Percentiles rank a stretch among this genome's conserved stretches.
Evolutionary conservation across 2,888 invertebrate species (phyloP).

Genomic region (Saturnia japonica): DNA sequence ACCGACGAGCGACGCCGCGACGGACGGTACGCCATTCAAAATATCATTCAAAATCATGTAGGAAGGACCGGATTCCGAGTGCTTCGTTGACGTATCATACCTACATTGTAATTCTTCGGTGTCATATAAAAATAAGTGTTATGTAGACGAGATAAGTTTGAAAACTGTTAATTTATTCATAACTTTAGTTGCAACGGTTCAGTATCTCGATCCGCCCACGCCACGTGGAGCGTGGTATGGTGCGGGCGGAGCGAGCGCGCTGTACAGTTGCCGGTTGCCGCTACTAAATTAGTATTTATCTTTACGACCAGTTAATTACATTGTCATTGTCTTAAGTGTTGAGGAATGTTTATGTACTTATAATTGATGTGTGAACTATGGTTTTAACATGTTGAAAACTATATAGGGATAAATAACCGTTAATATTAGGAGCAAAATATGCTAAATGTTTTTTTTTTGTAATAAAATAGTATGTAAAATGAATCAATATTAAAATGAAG

Average conservation of each 20-base stretch:
- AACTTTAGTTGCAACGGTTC: constrained; percentile 29
- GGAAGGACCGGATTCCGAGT: constrained; percentile 52
- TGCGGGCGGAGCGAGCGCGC: constrained; percentile 21
- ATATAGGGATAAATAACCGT: not conserved
- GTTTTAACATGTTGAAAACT: not conserved
- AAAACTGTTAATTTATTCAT: constrained; percentile 6
- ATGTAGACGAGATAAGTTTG: constrained; percentile 6
- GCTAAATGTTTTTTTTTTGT: too few relatives aligned
- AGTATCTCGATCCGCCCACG: constrained; percentile 31
- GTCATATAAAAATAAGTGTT: constrained; percentile 1
- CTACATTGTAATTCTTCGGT: not conserved
- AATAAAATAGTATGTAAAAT: too few relatives aligned
- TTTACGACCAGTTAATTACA: constrained; percentile 26
- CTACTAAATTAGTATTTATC: constrained; percentile 35
- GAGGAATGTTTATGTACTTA: constrained; percentile 1
- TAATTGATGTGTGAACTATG: not conserved
- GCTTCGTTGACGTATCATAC: constrained; percentile 35
- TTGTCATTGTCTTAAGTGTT: constrained; percentile 9
- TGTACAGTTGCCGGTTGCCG: constrained; percentile 30
- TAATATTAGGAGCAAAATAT: not conserved
- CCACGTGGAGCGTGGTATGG: constrained; percentile 7
- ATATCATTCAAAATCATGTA: constrained; percentile 47
- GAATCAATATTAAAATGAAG: too few relatives aligned
- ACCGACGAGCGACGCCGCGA: too few relatives aligned
- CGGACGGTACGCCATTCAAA: constrained; percentile 36